A percentile compares a stretch with the other conserved stretches of the same genome.
Evolutionary conservation across 53 echinoderm and acorn worm species (phyloP).

Genomic region (Patiria pectinifera): DNA sequence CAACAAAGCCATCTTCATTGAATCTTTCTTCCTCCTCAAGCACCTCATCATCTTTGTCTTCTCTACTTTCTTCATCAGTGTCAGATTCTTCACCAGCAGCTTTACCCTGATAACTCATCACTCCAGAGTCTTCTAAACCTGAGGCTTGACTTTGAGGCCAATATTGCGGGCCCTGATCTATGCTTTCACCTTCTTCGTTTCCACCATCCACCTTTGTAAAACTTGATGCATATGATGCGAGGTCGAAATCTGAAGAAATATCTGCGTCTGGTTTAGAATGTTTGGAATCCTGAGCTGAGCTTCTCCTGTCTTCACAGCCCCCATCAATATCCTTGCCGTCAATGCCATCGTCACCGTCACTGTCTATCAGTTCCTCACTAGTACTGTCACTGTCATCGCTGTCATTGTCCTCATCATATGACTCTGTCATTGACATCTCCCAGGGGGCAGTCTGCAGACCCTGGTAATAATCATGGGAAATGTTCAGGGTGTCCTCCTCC

Average conservation of each 20-base stretch:
- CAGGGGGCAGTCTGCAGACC: slow-evolving; percentile 9
- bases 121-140: background rate
- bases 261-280: background rate
- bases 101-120: background rate
- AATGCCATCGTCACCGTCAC: slow-evolving; percentile 20
- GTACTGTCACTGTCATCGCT: slow-evolving; percentile 38
- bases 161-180: background rate
- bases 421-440: background rate
- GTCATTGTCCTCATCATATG: slow-evolving; percentile 13
- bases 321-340: slow-evolving; percentile 26
- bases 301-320: background rate
- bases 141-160: background rate
- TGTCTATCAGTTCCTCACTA: slow-evolving; percentile 29
- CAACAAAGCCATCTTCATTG: background rate
- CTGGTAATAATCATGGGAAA: background rate
- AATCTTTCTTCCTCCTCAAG: slow-evolving; percentile 18
- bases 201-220: background rate
- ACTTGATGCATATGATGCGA: background rate
- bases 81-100: background rate
- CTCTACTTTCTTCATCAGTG: slow-evolving; percentile 9
- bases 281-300: background rate
- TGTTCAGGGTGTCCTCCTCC: background rate
- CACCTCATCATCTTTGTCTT: slow-evolving; percentile 5
- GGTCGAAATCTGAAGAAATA: background rate
- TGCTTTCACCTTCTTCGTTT: background rate